Conservation (phyloP, 2,113 vertebrate species). For the Ciconia boyciana region DNA sequence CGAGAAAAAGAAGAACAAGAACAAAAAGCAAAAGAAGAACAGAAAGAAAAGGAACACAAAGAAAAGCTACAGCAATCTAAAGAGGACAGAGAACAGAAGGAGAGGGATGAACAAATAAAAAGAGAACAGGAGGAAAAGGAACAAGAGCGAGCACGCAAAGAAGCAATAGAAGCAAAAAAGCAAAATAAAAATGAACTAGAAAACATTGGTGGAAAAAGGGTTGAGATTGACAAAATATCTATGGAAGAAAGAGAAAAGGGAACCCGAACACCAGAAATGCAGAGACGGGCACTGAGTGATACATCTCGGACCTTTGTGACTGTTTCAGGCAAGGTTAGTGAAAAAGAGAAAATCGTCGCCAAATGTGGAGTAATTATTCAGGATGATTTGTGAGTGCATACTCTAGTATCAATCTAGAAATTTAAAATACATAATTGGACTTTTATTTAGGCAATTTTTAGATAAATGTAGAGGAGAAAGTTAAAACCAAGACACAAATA, state of each 20-base stretch:
- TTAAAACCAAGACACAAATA: neutral
- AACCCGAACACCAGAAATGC: conserved; percentile 54
- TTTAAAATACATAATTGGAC: neutral
- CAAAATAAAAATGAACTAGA: conserved; percentile 64
- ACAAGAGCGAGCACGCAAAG: conserved; percentile 58
- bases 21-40: conserved; percentile 67
- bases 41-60: conserved; percentile 62
- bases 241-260: conserved; percentile 67
- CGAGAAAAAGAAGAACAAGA: conserved; percentile 59
- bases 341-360: neutral
- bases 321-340: conserved; percentile 68
- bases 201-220: conserved; percentile 62
- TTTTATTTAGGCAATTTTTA: neutral
- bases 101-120: conserved; percentile 63
- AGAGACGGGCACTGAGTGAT: conserved; percentile 44
- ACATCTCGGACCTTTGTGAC: neutral
- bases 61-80: conserved; percentile 58
- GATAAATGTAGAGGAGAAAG: neutral
- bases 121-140: conserved; percentile 63
- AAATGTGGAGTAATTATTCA: neutral
- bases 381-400: neutral
- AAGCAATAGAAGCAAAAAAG: conserved; percentile 63
- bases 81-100: conserved; percentile 71
- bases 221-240: conserved; percentile 57
- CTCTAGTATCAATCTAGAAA: neutral